Conservation (phyloP, 1,140 invertebrate genomes). For the Saxidomus purpurata region DNA sequence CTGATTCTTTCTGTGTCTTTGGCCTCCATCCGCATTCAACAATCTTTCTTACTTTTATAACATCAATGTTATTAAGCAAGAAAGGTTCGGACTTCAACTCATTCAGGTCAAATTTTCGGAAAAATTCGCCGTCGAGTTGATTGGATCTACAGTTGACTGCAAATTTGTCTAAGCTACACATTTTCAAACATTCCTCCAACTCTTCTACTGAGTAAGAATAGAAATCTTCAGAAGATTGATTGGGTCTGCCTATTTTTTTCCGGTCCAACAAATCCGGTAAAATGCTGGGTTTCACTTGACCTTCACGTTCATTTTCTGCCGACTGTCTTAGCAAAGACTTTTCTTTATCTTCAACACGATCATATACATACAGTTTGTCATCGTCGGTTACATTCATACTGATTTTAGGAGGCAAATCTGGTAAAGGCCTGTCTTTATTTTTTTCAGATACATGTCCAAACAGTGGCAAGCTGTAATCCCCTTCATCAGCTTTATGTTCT, state of each 20-base stretch:
- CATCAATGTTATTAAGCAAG: neutral
- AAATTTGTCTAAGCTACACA: neutral
- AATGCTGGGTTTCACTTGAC: neutral
- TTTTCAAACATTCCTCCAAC: neutral
- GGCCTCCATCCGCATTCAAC: constrained; percentile 12
- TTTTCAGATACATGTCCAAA: neutral
- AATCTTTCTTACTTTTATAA: neutral
- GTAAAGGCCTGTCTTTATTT: neutral
- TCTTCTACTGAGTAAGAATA: neutral
- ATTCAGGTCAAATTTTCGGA: neutral
- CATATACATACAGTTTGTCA: neutral
- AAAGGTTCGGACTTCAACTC: neutral
- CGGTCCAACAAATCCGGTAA: neutral
- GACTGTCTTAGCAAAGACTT: neutral
- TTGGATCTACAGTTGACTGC: neutral
- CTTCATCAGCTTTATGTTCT: neutral
- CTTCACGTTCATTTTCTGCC: neutral
- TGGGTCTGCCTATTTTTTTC: neutral
- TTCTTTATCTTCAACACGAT: neutral
- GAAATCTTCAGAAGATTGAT: neutral
- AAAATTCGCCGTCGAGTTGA: neutral
- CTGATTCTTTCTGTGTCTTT: neutral
- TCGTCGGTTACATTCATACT: neutral
- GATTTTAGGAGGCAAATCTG: neutral
- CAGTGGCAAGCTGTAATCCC: neutral